These are phyloP conservation scores for Orycteropus afer DNA, from an alignment of 2,113 vertebrate genomes.

Conservation along the genomic window DNA sequence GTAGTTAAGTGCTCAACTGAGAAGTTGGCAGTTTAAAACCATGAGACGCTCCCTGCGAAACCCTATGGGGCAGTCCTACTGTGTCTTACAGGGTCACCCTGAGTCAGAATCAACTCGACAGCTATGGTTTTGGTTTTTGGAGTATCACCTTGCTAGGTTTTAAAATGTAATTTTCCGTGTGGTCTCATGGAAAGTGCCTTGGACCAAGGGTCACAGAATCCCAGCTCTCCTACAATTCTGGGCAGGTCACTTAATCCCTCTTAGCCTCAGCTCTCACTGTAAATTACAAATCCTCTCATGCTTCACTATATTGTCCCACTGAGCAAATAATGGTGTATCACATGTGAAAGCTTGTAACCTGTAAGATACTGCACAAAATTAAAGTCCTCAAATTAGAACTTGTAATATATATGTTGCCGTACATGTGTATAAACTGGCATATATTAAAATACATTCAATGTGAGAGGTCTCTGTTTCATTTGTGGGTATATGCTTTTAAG, in stretches of 20 bases:
- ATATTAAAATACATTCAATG: background rate
- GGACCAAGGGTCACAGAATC: background rate
- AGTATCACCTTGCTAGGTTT: background rate
- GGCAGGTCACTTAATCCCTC: background rate
- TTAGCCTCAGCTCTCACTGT: background rate
- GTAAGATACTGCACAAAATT: background rate
- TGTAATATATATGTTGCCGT: background rate
- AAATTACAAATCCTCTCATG: conserved; percentile 29
- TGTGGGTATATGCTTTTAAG: conserved; percentile 4
- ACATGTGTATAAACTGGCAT: background rate
- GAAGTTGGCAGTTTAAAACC: background rate
- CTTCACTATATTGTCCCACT: background rate
- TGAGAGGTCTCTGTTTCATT: conserved; percentile 21
- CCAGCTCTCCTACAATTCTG: background rate
- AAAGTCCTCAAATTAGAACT: background rate
- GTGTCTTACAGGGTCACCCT: background rate
- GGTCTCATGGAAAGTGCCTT: background rate
- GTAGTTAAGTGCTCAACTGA: background rate
- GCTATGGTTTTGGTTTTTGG: background rate
- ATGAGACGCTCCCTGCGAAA: background rate
- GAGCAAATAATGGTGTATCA: background rate
- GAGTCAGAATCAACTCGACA: background rate
- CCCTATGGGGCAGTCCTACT: background rate
- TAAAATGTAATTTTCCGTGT: conserved; percentile 1
- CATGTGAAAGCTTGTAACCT: background rate